A percentile compares a stretch with the other conserved stretches of the same genome.
phyloP scores from a whole-genome alignment of 2,797 vertebrate genomes.

The Acanthis flammea region DNA sequence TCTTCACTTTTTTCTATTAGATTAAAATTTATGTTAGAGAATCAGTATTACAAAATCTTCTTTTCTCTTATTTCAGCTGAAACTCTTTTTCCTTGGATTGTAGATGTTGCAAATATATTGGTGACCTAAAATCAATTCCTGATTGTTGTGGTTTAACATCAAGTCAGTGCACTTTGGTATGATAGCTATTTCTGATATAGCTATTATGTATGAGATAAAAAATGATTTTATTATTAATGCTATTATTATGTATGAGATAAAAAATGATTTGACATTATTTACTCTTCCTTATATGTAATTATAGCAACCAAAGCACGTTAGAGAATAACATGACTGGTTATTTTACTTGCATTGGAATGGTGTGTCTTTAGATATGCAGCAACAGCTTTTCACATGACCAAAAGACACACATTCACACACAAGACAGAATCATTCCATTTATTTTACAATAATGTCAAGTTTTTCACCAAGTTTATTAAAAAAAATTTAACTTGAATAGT shows the following conservation, averaged over 20 bases:
- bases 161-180: neutral
- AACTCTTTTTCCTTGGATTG: neutral
- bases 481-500: neutral
- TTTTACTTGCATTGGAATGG: neutral
- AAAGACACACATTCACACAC: neutral
- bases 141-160: neutral
- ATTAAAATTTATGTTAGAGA: neutral
- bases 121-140: neutral
- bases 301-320: neutral
- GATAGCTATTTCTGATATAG: neutral
- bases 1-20: neutral
- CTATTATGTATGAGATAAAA: neutral
- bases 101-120: neutral
- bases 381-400: neutral
- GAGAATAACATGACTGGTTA: neutral
- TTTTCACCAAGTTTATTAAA: neutral
- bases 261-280: neutral
- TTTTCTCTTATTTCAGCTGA: neutral
- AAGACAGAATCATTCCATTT: neutral
- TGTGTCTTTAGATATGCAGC: neutral
- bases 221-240: too few relatives aligned
- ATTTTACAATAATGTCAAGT: neutral
- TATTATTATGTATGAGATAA: neutral
- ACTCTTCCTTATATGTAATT: neutral
- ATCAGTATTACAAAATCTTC: neutral